Percentiles rank a stretch among this genome's conserved stretches.
These are phyloP conservation scores for Oryzias woworae DNA, from an alignment of 2,113 vertebrate genomes.

Conservation along the genomic window DNA sequence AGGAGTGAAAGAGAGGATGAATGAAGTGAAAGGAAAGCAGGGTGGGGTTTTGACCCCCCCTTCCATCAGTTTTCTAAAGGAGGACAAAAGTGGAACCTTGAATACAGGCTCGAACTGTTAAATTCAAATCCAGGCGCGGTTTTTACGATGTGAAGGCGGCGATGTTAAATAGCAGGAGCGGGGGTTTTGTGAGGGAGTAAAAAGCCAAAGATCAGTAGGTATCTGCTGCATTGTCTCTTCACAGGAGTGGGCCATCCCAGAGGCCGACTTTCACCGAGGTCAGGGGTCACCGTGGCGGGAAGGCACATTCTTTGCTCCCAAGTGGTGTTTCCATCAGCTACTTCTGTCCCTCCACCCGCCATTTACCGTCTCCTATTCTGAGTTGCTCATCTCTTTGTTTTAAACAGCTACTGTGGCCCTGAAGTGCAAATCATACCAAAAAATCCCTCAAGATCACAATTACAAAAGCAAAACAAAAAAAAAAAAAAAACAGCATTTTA, in stretches of 20 bases:
- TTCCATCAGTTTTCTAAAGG: conserved; percentile 37
- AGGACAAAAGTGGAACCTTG: conserved; percentile 68
- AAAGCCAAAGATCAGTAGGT: conserved; percentile 70
- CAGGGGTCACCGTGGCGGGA: conserved; percentile 63
- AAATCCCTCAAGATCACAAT: too few relatives aligned
- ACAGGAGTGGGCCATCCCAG: conserved; percentile 51
- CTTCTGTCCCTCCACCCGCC: neutral
- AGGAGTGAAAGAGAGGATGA: conserved; percentile 20
- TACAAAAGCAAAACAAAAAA: too few relatives aligned
- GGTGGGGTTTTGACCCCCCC: conserved; percentile 12
- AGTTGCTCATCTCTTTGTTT: conserved; percentile 1
- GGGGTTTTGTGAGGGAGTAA: conserved; percentile 63
- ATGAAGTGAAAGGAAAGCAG: neutral
- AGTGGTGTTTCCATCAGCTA: conserved; percentile 31
- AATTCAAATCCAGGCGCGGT: conserved; percentile 56
- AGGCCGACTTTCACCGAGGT: conserved; percentile 60
- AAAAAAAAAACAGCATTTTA: too few relatives aligned
- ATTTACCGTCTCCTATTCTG: conserved; percentile 10
- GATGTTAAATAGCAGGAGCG: conserved; percentile 17
- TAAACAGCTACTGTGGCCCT: neutral
- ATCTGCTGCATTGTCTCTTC: conserved; percentile 66
- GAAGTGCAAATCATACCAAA: conserved; percentile 8
- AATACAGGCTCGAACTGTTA: conserved; percentile 69
- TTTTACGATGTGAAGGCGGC: conserved; percentile 48
- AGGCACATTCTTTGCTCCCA: conserved; percentile 57